Evolutionary conservation across 2,797 vertebrate species (phyloP).

Genomic region (Garrulus glandarius): DNA sequence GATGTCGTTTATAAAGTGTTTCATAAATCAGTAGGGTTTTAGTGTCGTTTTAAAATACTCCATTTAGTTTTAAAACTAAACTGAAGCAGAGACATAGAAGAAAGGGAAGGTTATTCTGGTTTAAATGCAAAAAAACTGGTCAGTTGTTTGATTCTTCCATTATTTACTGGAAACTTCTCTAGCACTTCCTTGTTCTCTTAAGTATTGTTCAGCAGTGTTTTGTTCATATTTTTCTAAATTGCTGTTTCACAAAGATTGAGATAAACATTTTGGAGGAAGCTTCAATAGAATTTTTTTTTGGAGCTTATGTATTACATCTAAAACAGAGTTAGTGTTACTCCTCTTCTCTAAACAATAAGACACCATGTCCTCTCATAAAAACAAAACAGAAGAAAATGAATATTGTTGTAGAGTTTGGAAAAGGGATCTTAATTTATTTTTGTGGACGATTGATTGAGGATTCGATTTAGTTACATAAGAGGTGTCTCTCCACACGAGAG

Average conservation of each 20-base stretch:
- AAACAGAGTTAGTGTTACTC: neutral
- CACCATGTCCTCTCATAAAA: neutral
- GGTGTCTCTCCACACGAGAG: neutral
- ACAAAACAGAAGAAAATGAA: neutral
- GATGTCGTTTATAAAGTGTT: neutral
- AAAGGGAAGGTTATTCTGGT: neutral
- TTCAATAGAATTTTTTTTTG: neutral
- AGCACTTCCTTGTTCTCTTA: neutral
- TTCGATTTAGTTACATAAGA: neutral
- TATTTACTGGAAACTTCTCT: neutral
- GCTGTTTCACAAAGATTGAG: neutral
- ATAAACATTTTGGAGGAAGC: neutral
- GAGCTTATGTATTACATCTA: neutral
- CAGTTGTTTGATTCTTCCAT: neutral
- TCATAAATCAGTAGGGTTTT: neutral
- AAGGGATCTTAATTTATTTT: neutral
- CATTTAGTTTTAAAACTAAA: neutral
- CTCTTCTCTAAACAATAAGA: neutral
- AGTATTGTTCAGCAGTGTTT: neutral
- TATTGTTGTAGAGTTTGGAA: neutral
- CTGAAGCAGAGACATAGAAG: neutral
- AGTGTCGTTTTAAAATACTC: neutral
- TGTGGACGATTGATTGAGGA: fast-evolving
- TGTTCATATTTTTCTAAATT: neutral
- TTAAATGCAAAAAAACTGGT: neutral